Evolutionary conservation across 2,888 invertebrate genomes (phyloP), one percentile per base, ranked within the genome.

Genomic region (Odontothrips loti): DNA sequence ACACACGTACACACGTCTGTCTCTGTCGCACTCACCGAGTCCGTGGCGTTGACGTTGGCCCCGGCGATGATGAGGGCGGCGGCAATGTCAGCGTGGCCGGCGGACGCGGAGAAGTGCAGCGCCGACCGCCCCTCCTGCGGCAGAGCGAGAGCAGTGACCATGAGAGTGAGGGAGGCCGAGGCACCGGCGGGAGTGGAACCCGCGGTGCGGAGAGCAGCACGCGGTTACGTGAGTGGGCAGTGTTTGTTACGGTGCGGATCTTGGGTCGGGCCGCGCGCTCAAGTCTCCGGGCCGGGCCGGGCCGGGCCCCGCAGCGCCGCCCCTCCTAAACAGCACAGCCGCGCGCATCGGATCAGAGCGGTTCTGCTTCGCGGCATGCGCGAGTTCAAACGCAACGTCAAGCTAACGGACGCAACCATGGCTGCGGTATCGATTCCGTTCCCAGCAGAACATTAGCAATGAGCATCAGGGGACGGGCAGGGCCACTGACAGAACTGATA

Each of bases 101-200:
- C 89, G 78, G 89, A 87, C n/a, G 90, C 89, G 68, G 91, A 90
- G 84, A 89, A 87, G 84, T 90, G 89, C 63, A 91, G 86, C 1
- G 90, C 89, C 82, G 88, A 89, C 80, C 87, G 85, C 47, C 88
- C 88, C 84, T 87, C 85, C 90, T 88, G 82, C 86, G 84, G 75
- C 2, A 51, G 51, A 51, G 51, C 3, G 51, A 51, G 51, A 10
- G 51, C 34, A 51, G 51, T 17, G 51, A 48, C 10, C 9, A 15
- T 11, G 48, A 48, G 48, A 48, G 48, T 11, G 48, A 48, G 48
- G 15, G 48, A 48, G 48, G 15, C 10, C 9, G 48, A 48, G 48
- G 15, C 48, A 48, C 10, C 12, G 15, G 20, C 51, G 51, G 20
- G 51, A 51, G 51, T 17, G 6, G 63, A 63, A n/a, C 63, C 63